These are phyloP conservation scores for Littorina saxatilis DNA, from an alignment of 1,140 invertebrate genomes.

Conservation along the genomic window DNA sequence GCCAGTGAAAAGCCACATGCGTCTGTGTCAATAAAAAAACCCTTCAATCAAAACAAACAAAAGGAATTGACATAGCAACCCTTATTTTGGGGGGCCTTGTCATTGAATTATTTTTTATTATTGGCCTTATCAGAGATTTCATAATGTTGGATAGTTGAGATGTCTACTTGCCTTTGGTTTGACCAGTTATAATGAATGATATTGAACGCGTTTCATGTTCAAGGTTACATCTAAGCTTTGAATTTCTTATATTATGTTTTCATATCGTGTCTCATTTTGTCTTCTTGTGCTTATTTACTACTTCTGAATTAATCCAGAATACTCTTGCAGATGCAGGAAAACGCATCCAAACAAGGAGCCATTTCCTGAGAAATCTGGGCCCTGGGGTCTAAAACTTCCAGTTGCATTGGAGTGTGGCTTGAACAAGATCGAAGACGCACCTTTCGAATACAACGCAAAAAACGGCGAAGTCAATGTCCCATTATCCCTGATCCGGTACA, in stretches of 20 bases:
- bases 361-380: neutral
- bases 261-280: too few relatives aligned
- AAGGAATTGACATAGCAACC: neutral
- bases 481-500: neutral
- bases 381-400: slow-evolving; percentile 9
- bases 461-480: neutral
- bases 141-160: too few relatives aligned
- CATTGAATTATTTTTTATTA: neutral
- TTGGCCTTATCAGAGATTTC: too few relatives aligned
- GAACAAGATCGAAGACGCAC: neutral
- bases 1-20: too few relatives aligned
- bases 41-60: neutral
- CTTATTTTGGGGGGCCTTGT: neutral
- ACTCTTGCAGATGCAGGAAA: neutral
- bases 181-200: neutral
- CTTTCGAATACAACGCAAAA: neutral
- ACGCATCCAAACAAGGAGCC: neutral
- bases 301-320: neutral
- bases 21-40: neutral
- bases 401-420: neutral
- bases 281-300: too few relatives aligned
- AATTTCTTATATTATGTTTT: too few relatives aligned
- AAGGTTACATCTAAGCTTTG: too few relatives aligned
- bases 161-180: too few relatives aligned
- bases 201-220: too few relatives aligned